phyloP scores from a whole-genome alignment of 2,797 vertebrate genomes.

The Sarcoramphus papa region DNA sequence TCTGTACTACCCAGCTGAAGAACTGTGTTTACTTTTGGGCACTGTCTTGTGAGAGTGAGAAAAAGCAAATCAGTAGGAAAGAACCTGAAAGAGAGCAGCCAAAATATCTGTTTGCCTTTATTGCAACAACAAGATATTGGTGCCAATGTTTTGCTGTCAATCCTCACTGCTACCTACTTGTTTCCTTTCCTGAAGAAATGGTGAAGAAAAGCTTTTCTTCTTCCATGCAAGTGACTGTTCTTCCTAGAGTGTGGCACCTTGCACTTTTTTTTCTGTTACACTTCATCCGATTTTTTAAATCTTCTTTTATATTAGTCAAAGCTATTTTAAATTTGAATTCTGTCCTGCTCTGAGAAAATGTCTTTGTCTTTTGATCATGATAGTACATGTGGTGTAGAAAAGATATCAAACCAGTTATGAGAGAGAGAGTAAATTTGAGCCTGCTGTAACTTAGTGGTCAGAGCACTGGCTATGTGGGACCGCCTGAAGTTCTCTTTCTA shows the following conservation, averaged over 20 bases:
- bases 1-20: background rate
- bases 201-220: background rate
- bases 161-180: background rate
- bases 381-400: background rate
- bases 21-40: background rate
- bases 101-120: background rate
- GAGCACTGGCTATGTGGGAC: background rate
- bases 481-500: background rate
- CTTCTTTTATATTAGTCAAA: background rate
- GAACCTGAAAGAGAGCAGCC: background rate
- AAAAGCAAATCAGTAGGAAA: background rate
- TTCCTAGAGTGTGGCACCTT: background rate
- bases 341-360: background rate
- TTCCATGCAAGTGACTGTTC: background rate
- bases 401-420: background rate
- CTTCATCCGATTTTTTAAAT: background rate
- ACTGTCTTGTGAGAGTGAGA: background rate
- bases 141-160: background rate
- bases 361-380: background rate
- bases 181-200: background rate
- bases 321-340: background rate
- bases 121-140: background rate
- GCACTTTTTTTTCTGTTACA: background rate
- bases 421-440: background rate
- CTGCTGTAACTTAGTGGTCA: background rate